These are phyloP conservation scores for Odontomyia ornata DNA, from an alignment of 2,888 invertebrate genomes.

Conservation along the genomic window DNA sequence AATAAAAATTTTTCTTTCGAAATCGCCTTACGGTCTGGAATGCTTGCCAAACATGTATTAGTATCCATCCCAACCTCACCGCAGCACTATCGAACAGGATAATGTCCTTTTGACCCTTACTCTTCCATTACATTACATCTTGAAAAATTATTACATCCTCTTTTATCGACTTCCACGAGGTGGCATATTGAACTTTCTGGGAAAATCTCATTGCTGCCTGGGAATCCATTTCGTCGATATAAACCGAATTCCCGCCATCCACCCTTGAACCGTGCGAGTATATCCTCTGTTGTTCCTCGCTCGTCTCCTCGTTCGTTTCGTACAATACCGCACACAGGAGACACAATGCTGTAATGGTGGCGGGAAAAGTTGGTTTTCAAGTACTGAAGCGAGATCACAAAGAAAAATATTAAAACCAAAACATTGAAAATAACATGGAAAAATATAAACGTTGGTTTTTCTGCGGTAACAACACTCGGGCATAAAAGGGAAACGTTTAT, in stretches of 20 bases:
- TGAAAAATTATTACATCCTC: slow-evolving; percentile 30
- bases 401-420: slow-evolving; percentile 31
- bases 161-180: slow-evolving; percentile 12
- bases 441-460: slow-evolving; percentile 17
- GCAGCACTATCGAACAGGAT: not conserved
- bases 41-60: slow-evolving; percentile 13
- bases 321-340: not conserved
- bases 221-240: not conserved
- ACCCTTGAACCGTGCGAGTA: not conserved
- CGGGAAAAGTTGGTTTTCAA: not conserved
- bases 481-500: slow-evolving; percentile 5
- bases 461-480: not conserved
- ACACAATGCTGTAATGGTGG: not conserved
- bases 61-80: not conserved
- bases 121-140: slow-evolving; percentile 37
- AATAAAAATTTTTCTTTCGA: slow-evolving; percentile 13
- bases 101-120: slow-evolving; percentile 35
- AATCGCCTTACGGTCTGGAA: slow-evolving; percentile 2
- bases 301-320: not conserved
- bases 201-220: slow-evolving; percentile 20
- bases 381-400: slow-evolving; percentile 9
- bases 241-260: not conserved
- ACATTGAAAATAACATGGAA: slow-evolving; percentile 41
- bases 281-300: not conserved
- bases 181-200: slow-evolving; percentile 27